A percentile compares a stretch with the other conserved stretches of the same genome.
These are phyloP conservation scores for Bombus cullumanus DNA, from an alignment of 1,140 invertebrate species.

Conservation along the genomic window DNA sequence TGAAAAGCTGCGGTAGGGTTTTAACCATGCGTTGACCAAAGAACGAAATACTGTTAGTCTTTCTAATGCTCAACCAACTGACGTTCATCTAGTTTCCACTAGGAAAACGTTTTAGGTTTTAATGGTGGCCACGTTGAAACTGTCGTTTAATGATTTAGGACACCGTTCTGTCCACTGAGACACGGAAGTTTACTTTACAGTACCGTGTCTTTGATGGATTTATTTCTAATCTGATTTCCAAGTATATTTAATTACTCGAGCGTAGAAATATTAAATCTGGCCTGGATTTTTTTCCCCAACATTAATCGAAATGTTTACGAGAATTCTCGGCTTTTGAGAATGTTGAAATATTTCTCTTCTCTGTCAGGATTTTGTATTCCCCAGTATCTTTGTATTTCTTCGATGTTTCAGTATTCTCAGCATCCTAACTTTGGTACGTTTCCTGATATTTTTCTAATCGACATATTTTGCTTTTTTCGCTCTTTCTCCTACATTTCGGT, in stretches of 20 bases:
- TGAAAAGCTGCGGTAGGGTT: background rate
- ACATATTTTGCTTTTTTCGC: no score
- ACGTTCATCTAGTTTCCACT: background rate
- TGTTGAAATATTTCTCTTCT: no score
- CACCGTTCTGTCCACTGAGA: background rate
- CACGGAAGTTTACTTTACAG: background rate
- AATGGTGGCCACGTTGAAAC: background rate
- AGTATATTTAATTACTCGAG: background rate
- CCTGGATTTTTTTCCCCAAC: no score
- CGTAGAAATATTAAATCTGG: no score
- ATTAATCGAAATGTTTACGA: no score
- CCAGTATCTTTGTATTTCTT: no score
- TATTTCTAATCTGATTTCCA: background rate
- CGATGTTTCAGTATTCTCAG: no score
- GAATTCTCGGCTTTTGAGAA: no score
- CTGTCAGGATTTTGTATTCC: no score
- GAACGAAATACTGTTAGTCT: conserved; percentile 5
- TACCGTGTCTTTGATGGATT: background rate
- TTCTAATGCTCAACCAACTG: conserved; percentile 1
- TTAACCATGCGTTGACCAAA: background rate
- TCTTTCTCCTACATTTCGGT: no score
- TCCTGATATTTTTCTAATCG: no score
- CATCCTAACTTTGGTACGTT: no score
- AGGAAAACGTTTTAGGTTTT: background rate
- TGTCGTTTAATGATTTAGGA: background rate